Evolutionary conservation across 2,888 invertebrate genomes (phyloP).

Genomic region (Oxycera nigricornis): DNA sequence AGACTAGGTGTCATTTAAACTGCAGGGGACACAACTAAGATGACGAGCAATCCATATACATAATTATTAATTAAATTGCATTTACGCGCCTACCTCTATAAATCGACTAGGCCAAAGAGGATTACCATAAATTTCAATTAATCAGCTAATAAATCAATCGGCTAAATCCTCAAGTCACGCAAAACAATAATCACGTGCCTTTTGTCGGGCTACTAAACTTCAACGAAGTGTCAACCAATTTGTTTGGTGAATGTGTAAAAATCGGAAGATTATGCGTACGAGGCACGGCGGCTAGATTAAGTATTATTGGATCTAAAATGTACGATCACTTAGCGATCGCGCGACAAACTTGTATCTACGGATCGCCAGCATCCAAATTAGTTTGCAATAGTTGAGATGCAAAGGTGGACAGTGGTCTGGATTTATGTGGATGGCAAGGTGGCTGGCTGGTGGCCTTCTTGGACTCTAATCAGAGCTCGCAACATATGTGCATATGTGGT

Average conservation of each 20-base stretch:
- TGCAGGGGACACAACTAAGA: too few species aligned
- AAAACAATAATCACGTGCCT: too few species aligned
- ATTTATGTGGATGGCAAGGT: neutral
- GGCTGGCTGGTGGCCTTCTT: neutral
- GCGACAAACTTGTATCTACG: neutral
- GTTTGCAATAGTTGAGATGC: neutral
- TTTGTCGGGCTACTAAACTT: neutral
- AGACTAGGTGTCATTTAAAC: too few species aligned
- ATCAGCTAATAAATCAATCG: too few species aligned
- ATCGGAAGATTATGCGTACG: neutral
- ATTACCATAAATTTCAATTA: too few species aligned
- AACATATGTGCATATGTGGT: neutral
- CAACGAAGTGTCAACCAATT: neutral
- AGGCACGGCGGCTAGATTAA: neutral
- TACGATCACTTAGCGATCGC: neutral
- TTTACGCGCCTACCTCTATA: too few species aligned
- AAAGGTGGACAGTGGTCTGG: neutral
- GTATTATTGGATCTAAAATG: neutral
- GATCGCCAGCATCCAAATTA: neutral
- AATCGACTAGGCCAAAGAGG: too few species aligned
- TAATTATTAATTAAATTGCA: too few species aligned
- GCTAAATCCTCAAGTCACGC: too few species aligned
- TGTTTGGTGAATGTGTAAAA: neutral
- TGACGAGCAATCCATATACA: too few species aligned
- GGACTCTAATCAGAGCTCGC: neutral